Conservation (phyloP, 92 coral and sea anemone species). For the Pocillopora grandis region DNA sequence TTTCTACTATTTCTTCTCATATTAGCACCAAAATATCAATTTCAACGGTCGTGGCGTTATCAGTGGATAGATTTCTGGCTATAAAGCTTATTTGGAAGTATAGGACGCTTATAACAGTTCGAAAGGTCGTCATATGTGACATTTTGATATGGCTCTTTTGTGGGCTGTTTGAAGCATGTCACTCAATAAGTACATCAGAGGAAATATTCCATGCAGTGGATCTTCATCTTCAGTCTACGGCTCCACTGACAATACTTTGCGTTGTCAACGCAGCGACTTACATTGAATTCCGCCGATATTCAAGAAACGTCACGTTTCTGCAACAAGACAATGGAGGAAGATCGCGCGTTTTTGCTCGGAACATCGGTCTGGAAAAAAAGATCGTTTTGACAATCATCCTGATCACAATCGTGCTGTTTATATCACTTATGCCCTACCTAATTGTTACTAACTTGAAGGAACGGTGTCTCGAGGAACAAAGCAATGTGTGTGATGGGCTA, state of each 20-base stretch:
- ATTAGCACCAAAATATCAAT: conserved; percentile 64
- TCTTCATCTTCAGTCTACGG: conserved; percentile 65
- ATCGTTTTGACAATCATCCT: conserved; percentile 45
- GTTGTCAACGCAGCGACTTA: conserved; percentile 53
- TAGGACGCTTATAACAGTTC: conserved; percentile 38
- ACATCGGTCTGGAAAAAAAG: conserved; percentile 53
- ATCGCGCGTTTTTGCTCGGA: conserved; percentile 20
- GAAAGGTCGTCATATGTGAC: conserved; percentile 37
- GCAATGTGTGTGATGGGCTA: background rate
- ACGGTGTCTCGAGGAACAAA: conserved; percentile 20
- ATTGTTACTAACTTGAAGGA: conserved; percentile 43
- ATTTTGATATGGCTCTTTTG: conserved; percentile 47
- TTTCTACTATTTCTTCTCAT: conserved; percentile 53
- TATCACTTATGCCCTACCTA: conserved; percentile 57
- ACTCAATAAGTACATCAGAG: conserved; percentile 29
- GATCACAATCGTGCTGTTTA: conserved; percentile 50
- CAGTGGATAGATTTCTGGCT: conserved; percentile 64
- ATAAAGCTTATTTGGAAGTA: conserved; percentile 59
- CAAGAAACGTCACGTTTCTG: conserved; percentile 54
- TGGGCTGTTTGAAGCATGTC: conserved; percentile 53
- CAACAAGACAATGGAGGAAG: conserved; percentile 9
- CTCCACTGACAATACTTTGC: conserved; percentile 42
- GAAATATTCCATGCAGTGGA: conserved; percentile 48
- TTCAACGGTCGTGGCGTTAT: conserved; percentile 54
- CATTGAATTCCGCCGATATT: conserved; percentile 54